Evolutionary conservation across 2,113 vertebrate genomes (phyloP).

Genomic region (Phainopepla nitens): DNA sequence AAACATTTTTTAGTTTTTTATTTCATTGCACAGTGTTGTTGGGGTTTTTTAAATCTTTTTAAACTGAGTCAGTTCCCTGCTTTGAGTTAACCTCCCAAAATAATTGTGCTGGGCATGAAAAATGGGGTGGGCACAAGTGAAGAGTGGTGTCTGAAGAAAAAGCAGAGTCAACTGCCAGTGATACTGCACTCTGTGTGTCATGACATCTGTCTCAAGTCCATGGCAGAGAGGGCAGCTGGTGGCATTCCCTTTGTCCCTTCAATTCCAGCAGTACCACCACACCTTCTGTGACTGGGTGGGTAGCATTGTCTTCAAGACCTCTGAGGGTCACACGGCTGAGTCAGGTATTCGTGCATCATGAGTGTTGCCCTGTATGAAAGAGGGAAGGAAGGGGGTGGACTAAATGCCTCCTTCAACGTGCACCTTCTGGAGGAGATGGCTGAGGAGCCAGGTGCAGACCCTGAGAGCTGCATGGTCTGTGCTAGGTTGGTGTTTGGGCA

Average conservation of each 20-base stretch:
- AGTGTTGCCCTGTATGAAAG: neutral
- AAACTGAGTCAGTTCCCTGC: neutral
- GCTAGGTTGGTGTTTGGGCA: neutral
- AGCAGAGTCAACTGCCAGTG: neutral
- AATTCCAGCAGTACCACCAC: neutral
- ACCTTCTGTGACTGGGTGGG: neutral
- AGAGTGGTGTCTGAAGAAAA: neutral
- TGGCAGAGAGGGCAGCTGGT: neutral
- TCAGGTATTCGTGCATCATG: neutral
- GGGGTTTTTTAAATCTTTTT: neutral
- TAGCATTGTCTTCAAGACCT: neutral
- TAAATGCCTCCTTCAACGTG: neutral
- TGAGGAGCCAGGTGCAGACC: neutral
- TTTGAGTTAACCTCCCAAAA: neutral
- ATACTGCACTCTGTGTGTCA: neutral
- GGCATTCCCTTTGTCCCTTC: neutral
- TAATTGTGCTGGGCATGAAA: neutral
- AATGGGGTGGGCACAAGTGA: neutral
- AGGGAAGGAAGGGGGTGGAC: neutral
- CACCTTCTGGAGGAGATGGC: neutral
- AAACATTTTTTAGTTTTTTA: slow-evolving; percentile 25
- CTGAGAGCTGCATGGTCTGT: neutral
- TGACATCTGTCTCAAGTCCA: neutral
- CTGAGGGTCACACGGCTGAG: neutral
- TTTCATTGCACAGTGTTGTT: neutral